Conservation (phyloP, 2,888 invertebrate genomes). For the Syrphus vitripennis region DNA sequence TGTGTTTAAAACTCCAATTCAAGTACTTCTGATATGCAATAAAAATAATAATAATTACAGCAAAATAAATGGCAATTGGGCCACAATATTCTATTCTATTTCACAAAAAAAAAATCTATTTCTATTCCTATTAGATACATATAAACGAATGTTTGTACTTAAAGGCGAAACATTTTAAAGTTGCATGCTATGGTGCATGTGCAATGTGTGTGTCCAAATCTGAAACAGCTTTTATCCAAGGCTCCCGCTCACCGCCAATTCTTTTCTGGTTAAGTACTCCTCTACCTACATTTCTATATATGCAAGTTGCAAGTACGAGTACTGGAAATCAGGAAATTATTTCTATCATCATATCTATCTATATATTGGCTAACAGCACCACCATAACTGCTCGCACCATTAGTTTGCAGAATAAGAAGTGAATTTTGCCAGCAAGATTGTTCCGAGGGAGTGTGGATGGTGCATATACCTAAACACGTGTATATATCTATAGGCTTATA, state of each 20-base stretch:
- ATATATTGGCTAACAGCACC: conserved; percentile 37
- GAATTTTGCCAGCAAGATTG: conserved; percentile 18
- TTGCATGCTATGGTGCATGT: neutral
- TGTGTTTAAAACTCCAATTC: neutral
- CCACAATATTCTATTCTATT: neutral
- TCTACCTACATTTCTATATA: neutral
- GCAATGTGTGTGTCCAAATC: conserved; percentile 19
- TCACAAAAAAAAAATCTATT: neutral
- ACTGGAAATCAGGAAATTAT: conserved; percentile 58
- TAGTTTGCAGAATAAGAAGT: conserved; percentile 42
- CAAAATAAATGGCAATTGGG: neutral
- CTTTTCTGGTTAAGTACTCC: conserved; percentile 16
- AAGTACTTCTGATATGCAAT: neutral
- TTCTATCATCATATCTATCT: conserved; percentile 49
- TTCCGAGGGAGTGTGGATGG: conserved; percentile 27
- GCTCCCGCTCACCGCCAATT: conserved; percentile 11
- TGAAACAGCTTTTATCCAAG: conserved; percentile 46
- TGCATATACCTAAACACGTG: neutral
- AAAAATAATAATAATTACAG: neutral
- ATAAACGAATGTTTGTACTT: neutral
- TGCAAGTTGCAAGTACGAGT: neutral
- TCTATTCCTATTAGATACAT: neutral
- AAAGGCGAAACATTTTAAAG: neutral
- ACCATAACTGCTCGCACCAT: conserved; percentile 39
- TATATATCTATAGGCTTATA: neutral